Conservation (phyloP, 2,888 invertebrate species). For the Leptinotarsa peninsularis region DNA sequence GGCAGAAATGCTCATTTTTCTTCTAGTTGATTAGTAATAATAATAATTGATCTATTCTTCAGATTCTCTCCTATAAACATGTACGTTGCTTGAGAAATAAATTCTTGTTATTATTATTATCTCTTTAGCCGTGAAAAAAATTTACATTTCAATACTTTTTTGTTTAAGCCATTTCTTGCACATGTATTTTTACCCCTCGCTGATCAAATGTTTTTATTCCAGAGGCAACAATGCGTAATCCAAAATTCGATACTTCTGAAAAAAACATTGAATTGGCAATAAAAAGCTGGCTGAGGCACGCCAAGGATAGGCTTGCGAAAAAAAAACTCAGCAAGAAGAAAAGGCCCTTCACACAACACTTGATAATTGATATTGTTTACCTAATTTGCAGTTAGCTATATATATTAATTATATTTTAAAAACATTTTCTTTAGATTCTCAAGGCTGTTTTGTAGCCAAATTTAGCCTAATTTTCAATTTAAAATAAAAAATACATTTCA, state of each 20-base stretch:
- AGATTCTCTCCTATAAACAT: not conserved
- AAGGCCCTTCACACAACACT: not conserved
- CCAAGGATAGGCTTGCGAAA: not conserved
- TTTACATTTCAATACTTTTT: not conserved
- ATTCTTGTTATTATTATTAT: too few relatives aligned
- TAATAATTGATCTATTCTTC: not conserved
- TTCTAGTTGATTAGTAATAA: not conserved
- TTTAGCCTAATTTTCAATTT: not conserved
- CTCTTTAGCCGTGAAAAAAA: not conserved
- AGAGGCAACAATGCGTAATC: slow-evolving; percentile 4
- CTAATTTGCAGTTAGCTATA: not conserved
- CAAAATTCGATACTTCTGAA: not conserved
- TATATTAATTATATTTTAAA: not conserved
- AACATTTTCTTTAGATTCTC: not conserved
- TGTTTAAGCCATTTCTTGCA: not conserved
- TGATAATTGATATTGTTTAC: not conserved
- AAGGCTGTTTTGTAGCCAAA: not conserved
- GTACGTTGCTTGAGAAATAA: too few relatives aligned
- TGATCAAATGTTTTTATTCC: not conserved
- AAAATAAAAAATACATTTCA: not conserved
- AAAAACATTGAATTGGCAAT: slow-evolving; percentile 10
- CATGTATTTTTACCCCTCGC: not conserved
- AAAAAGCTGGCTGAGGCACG: slow-evolving; percentile 5
- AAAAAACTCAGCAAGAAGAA: not conserved
- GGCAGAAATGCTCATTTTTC: not conserved